Evolutionary conservation across 2,888 invertebrate species (phyloP), one percentile per base, ranked within the genome.

Genomic region (Strigamia maritima): DNA sequence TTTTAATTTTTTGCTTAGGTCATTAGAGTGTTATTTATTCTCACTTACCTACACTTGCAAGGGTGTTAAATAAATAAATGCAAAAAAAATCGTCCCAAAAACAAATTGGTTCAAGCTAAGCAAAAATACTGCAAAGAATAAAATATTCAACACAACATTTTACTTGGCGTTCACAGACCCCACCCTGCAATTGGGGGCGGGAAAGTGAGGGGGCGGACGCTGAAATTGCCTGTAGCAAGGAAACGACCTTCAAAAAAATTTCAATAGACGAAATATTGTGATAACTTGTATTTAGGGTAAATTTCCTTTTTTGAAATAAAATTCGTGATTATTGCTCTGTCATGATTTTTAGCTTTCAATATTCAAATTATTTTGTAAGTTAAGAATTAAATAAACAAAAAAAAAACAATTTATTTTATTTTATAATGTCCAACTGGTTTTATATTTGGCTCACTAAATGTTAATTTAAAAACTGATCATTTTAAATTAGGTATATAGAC

Each of bases 1-100:
- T 28, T 70, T 70, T 70, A 2, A 26, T 70, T 70, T 70, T 70
- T 70, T 28, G 10, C 70, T 70, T 26, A 70, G 28, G 70, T 70
- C 70, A 70, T 70, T 70, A 70, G 28, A 70, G 70, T 16, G 70
- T 70, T 70, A 70, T 70, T 70, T 70, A 70, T 70, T 70, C 70
- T 28, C 70, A 70, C 28, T 70, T 70, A 26, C 70, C 54, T 54
- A 19, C 54, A n/a, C 54, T 54, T 54, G 19, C n/a, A 19, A 54
- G 19, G 54, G 54, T 54, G 54, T 54, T 54, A 54, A 19, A 19
- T 54, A 54, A 54, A 54, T 54, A 54, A 54, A 54, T 54, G 54
- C 3, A 19, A 54, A n/a, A 54, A 54, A 19, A 54, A 22, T 19
- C 7, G 16, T n/a, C 12, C 44, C 16, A n/a, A 16, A 54, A 54